A percentile compares a stretch with the other conserved stretches of the same genome.
These are phyloP conservation scores for Nothobranchius kuhntae DNA, from an alignment of 2,113 vertebrate genomes.

Conservation along the genomic window DNA sequence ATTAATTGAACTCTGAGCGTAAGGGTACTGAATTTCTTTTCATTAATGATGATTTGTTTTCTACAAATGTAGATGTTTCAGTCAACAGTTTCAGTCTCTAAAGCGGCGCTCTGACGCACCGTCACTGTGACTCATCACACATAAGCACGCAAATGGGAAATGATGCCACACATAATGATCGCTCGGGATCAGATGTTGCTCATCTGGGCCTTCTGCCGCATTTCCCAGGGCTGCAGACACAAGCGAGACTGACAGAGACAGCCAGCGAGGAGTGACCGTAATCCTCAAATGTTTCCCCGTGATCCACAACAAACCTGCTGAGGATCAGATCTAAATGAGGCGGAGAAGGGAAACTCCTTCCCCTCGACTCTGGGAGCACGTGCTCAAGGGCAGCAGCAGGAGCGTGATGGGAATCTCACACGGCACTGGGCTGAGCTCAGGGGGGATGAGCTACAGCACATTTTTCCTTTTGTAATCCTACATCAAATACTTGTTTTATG, in stretches of 20 bases:
- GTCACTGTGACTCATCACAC: constrained; percentile 41
- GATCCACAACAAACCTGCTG: constrained; percentile 49
- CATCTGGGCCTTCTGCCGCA: constrained; percentile 40
- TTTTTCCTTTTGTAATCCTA: background rate
- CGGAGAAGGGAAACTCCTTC: constrained; percentile 39
- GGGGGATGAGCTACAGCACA: background rate
- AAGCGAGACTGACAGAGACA: constrained; percentile 42
- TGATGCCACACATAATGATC: constrained; percentile 45
- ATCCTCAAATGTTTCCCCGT: constrained; percentile 46
- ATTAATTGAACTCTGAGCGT: background rate
- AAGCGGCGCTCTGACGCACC: constrained; percentile 25
- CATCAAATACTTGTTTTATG: background rate
- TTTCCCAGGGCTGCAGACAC: constrained; percentile 46
- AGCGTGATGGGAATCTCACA: constrained; percentile 13
- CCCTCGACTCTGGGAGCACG: constrained; percentile 33
- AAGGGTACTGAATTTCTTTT: background rate
- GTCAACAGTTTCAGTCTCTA: constrained; percentile 25
- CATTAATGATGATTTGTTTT: background rate
- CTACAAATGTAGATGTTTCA: background rate
- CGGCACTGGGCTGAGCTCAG: background rate
- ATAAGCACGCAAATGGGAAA: constrained; percentile 50
- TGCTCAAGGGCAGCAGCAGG: constrained; percentile 3
- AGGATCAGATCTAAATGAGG: constrained; percentile 58
- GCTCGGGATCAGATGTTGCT: constrained; percentile 54
- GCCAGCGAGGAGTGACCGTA: constrained; percentile 36